A percentile compares a stretch with the other conserved stretches of the same genome.
phyloP scores from a whole-genome alignment of 2,888 invertebrate genomes.

The Ichneumon xanthorius region DNA sequence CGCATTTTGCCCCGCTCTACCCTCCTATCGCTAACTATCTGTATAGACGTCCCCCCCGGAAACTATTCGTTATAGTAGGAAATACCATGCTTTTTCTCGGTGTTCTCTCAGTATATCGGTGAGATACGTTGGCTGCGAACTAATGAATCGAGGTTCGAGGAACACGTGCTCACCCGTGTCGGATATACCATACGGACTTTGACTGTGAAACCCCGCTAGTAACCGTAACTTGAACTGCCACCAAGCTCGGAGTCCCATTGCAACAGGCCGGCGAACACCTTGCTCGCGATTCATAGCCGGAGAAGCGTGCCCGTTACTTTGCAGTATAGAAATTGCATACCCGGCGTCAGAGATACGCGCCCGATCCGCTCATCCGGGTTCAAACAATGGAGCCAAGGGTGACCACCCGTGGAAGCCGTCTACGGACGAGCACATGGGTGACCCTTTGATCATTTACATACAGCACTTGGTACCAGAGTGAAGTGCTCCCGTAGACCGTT shows the following conservation, averaged over 20 bases:
- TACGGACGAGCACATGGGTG: background rate
- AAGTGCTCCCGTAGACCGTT: background rate
- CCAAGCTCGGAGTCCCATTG: background rate
- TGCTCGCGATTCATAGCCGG: background rate
- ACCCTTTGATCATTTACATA: conserved; percentile 32
- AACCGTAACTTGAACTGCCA: background rate
- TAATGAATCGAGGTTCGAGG: conserved; percentile 21
- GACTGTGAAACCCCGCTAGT: background rate
- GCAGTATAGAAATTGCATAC: background rate
- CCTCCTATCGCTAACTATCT: too few species aligned
- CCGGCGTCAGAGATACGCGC: conserved; percentile 28
- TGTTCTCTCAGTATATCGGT: conserved; percentile 17
- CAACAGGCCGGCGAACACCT: background rate
- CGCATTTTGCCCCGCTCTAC: too few species aligned
- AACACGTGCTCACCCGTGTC: conserved; percentile 1
- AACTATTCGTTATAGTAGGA: too few species aligned
- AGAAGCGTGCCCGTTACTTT: background rate
- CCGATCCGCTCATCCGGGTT: conserved; percentile 63
- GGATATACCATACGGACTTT: background rate
- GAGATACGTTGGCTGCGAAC: conserved; percentile 17
- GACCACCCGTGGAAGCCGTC: background rate
- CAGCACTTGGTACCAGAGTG: background rate
- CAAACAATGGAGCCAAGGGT: conserved; percentile 61
- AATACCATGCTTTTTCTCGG: too few species aligned
- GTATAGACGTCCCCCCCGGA: too few species aligned